Base-by-base conservation (phyloP, 1,140 invertebrate species). In the Neelides sp. region DNA sequence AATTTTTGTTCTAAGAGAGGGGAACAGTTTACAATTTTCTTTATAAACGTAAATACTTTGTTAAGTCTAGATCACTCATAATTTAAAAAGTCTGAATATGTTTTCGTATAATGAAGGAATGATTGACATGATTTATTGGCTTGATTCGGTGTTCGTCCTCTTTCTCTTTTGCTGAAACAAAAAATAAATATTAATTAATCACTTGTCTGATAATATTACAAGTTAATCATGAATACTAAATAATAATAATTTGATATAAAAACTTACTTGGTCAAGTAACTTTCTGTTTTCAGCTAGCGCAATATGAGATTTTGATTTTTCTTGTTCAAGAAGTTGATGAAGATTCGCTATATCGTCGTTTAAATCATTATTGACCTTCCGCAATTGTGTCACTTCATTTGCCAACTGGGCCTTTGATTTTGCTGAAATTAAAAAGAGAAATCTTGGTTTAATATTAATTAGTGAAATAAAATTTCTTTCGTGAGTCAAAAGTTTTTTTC, bases 361-460 rank as follows among this genome's bases (percentile, higher is more conserved):
- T 4, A 87, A 65, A 64, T 87, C 83, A 52, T 80, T 74, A 58
- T 82, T 78, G 20, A 84, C 77, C 41, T 74, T 71, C 36, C 74
- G 73, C 45, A 86, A 65, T 56, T 77, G 73, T 43, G 83, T 79
- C 35, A 85, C 74, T 66, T 85, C 80, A n/a, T 78, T 69, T 46
- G 86, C 64, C 12, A 86, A 73, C 50, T 80, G 75, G 1, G 82
- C 83, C 66, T 85, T 86, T 50, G 85, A 82, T 66, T 77, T 78
- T 77, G 82, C 80, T 82, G 62, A 34, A 67, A 70, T 61, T 50
- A 52, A 46, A 36, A 48, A 42, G 47, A 51, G 43, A 40, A 36
- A 17, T 20, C 22, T 24, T 54, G 50, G 7, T 7, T 43, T 22
- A 20, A 3, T 12, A 30, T 34, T 46, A 30, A 28, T 28, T 8